Evolutionary conservation across 2,113 vertebrate genomes (phyloP).

Genomic region (Saccopteryx bilineata): DNA sequence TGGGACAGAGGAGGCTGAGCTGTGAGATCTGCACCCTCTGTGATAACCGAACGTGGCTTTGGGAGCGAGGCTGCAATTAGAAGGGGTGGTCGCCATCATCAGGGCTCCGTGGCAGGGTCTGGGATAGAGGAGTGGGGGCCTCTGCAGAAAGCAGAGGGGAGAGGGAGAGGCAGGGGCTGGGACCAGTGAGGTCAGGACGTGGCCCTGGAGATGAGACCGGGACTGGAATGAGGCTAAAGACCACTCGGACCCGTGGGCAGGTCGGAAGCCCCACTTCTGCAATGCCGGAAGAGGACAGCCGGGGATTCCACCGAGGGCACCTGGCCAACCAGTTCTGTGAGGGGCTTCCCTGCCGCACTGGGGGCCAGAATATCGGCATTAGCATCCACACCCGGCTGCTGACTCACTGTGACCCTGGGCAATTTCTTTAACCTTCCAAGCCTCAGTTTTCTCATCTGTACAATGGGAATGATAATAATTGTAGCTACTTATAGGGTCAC

Average conservation of each 20-base stretch:
- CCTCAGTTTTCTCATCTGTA: slow-evolving; percentile 48
- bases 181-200: background rate
- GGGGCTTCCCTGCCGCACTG: background rate
- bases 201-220: background rate
- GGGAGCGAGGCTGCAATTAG: slow-evolving; percentile 88
- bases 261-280: accelerated
- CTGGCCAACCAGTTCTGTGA: accelerated
- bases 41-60: slow-evolving; percentile 95
- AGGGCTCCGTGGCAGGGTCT: slow-evolving; percentile 44
- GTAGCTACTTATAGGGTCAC: accelerated
- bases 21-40: slow-evolving; percentile 98
- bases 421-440: background rate
- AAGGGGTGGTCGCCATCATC: slow-evolving; percentile 76
- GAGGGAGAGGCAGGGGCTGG: background rate
- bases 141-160: background rate
- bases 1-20: slow-evolving; percentile 92
- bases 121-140: background rate
- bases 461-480: background rate
- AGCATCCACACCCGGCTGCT: background rate
- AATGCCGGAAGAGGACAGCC: accelerated
- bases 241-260: accelerated
- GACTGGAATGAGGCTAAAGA: background rate
- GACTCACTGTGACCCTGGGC: background rate
- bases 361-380: background rate
- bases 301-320: accelerated